Conservation (phyloP, 2,797 vertebrate species). For the Arctocebus calabarensis region DNA sequence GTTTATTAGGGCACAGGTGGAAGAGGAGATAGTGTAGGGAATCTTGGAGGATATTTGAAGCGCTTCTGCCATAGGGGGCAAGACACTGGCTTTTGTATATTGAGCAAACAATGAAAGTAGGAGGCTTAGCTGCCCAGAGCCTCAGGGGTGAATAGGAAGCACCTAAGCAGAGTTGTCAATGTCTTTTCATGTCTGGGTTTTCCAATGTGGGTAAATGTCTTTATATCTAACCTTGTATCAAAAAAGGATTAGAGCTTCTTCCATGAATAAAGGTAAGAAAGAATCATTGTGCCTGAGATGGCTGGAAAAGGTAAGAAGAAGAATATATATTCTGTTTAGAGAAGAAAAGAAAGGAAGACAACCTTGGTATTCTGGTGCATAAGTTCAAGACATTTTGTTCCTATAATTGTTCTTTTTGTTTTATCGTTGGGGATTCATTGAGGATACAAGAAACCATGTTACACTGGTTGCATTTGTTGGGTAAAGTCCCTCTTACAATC, state of each 20-base stretch:
- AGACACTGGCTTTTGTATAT: background rate
- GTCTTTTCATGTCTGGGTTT: no score
- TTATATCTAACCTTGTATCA: background rate
- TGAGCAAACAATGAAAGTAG: background rate
- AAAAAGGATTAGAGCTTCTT: background rate
- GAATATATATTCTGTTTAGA: background rate
- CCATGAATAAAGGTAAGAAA: background rate
- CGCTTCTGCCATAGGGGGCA: background rate
- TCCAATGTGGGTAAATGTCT: background rate
- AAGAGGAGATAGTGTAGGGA: background rate
- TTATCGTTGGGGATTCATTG: no score
- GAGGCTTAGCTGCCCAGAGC: no score
- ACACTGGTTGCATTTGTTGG: no score
- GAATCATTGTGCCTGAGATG: background rate
- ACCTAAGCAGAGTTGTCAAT: no score
- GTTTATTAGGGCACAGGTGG: background rate
- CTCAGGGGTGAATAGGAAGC: background rate
- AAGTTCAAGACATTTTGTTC: background rate
- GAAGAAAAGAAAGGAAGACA: background rate
- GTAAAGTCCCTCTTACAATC: no score
- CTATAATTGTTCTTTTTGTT: background rate
- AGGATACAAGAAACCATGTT: no score
- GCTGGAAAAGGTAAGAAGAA: background rate
- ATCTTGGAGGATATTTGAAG: background rate
- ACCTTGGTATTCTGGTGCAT: background rate